A percentile compares a stretch with the other conserved stretches of the same genome.
Conservation (phyloP, 2,888 invertebrate genomes). For the Tachina lurida region DNA sequence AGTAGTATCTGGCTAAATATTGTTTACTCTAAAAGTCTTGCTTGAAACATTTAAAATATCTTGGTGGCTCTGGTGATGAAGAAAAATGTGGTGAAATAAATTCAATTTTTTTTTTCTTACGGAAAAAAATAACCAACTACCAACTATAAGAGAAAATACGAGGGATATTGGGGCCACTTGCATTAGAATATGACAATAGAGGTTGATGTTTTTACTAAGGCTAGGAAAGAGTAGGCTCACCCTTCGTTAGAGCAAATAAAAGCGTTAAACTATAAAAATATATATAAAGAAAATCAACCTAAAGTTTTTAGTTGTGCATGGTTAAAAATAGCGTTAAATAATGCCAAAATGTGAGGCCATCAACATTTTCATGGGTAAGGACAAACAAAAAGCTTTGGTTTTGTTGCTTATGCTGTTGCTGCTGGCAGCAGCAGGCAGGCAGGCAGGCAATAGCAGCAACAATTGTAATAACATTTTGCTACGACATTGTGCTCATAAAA, state of each 20-base stretch:
- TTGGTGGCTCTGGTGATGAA: slow-evolving; percentile 61
- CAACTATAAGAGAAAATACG: neutral
- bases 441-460: slow-evolving; percentile 3
- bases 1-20: slow-evolving; percentile 57
- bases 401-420: neutral
- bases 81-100: slow-evolving; percentile 76
- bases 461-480: slow-evolving; percentile 60
- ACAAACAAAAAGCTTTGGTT: slow-evolving; percentile 27
- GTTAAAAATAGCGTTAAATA: slow-evolving; percentile 71
- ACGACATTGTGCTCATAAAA: slow-evolving; percentile 81
- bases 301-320: slow-evolving; percentile 68
- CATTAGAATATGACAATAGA: neutral
- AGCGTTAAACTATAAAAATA: slow-evolving; percentile 63
- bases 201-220: neutral
- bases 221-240: neutral
- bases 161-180: neutral
- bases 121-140: neutral
- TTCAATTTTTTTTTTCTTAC: slow-evolving; percentile 53
- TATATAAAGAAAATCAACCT: slow-evolving; percentile 47
- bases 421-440: slow-evolving; percentile 2
- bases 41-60: slow-evolving; percentile 28
- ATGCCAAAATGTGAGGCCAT: slow-evolving; percentile 67
- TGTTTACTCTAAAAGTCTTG: slow-evolving; percentile 54
- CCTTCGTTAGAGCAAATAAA: slow-evolving; percentile 40
- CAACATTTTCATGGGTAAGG: slow-evolving; percentile 63